Percentiles rank a stretch among this genome's conserved stretches.
These are phyloP conservation scores for Operophtera brumata DNA, from an alignment of 2,888 invertebrate species.

Conservation along the genomic window DNA sequence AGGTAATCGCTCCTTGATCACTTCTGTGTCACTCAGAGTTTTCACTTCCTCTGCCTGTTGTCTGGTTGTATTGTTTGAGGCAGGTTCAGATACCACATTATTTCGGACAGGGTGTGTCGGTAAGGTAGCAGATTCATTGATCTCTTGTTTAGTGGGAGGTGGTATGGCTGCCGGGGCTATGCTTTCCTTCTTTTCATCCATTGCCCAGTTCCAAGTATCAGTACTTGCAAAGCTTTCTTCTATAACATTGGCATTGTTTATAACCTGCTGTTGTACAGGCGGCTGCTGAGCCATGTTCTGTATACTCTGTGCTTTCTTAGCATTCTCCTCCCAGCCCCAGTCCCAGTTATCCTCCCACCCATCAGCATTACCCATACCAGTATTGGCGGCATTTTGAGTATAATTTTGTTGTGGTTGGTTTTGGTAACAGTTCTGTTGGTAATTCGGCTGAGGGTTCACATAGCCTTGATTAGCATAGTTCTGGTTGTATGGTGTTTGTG, in stretches of 20 bases:
- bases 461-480: conserved; percentile 29
- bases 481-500: conserved; percentile 29
- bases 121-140: conserved; percentile 31
- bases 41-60: conserved; percentile 51
- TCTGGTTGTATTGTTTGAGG: conserved; percentile 39
- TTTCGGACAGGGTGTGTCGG: conserved; percentile 43
- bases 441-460: conserved; percentile 37
- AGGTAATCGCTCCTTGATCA: conserved; percentile 65
- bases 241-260: conserved; percentile 73
- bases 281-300: conserved; percentile 34
- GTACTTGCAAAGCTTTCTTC: conserved; percentile 81
- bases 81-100: conserved; percentile 37
- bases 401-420: conserved; percentile 60
- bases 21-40: conserved; percentile 64
- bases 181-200: conserved; percentile 69
- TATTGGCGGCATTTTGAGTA: conserved; percentile 39
- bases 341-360: conserved; percentile 78
- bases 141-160: conserved; percentile 35
- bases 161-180: conserved; percentile 35
- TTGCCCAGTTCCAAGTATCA: conserved; percentile 83
- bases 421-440: conserved; percentile 32
- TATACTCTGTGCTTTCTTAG: conserved; percentile 60
- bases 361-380: conserved; percentile 48
- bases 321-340: conserved; percentile 82
- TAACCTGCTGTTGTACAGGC: conserved; percentile 37